These are phyloP conservation scores for Porites cylindrica DNA, from an alignment of 92 coral and sea anemone genomes.

Conservation along the genomic window DNA sequence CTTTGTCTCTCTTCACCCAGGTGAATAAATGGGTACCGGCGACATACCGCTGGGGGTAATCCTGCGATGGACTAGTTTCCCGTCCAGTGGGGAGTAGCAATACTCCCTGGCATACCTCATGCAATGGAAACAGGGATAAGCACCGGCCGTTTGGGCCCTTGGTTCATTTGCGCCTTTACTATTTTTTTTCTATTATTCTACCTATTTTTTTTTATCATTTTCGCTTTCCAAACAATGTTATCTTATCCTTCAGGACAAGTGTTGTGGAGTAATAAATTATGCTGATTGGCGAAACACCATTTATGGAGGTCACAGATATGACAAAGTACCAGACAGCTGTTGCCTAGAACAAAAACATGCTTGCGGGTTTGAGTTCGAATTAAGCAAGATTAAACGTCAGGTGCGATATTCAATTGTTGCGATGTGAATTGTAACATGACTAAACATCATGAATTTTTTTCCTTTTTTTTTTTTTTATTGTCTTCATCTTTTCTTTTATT, in stretches of 20 bases:
- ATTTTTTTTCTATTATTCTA: too few species aligned
- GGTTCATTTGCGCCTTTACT: too few species aligned
- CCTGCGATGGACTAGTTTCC: too few species aligned
- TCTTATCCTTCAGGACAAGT: conserved; percentile 21
- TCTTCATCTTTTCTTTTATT: not conserved
- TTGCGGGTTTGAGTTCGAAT: conserved; percentile 52
- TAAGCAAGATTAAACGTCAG: conserved; percentile 15
- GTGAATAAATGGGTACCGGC: too few species aligned
- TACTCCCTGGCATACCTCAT: too few species aligned
- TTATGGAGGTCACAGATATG: conserved; percentile 60
- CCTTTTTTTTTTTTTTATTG: too few species aligned
- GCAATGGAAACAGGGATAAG: too few species aligned
- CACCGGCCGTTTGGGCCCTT: too few species aligned
- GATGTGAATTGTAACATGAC: not conserved
- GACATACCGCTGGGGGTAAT: too few species aligned
- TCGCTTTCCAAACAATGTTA: not conserved
- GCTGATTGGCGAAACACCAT: conserved; percentile 62
- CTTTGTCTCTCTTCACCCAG: too few species aligned
- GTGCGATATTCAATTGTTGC: not conserved
- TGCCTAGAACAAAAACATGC: conserved; percentile 8
- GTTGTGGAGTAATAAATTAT: conserved; percentile 55
- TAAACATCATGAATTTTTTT: not conserved
- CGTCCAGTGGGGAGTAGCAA: too few species aligned
- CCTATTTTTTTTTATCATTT: too few species aligned
- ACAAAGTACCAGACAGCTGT: conserved; percentile 68